Evolutionary conservation across 2,113 vertebrate species (phyloP).

Genomic region (Pteropus alecto): DNA sequence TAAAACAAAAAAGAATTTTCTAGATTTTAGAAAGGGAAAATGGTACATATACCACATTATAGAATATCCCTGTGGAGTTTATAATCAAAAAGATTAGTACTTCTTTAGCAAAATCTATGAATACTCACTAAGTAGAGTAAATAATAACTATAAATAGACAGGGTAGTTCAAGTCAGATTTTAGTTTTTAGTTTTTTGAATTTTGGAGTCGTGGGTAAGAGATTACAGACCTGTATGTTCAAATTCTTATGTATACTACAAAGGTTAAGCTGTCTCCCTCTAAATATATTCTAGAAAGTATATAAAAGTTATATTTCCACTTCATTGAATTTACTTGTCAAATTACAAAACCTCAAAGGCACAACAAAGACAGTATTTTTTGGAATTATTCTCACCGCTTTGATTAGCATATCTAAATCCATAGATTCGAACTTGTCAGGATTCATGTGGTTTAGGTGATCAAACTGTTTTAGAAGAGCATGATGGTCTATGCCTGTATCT

Average conservation of each 20-base stretch:
- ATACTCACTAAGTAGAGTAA: not conserved
- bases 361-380: not conserved
- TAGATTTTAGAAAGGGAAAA: conserved; percentile 18
- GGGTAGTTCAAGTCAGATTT: conserved; percentile 8
- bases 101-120: not conserved
- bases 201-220: not conserved
- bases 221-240: not conserved
- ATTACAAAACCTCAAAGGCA: conserved; percentile 32
- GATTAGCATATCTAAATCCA: conserved; percentile 96
- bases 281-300: not conserved
- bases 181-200: conserved; percentile 16
- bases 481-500: conserved; percentile 91
- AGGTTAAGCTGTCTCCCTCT: not conserved
- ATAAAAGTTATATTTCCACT: not conserved
- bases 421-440: conserved; percentile 96
- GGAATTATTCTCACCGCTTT: conserved; percentile 88
- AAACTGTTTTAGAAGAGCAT: conserved; percentile 95
- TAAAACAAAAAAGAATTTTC: not conserved
- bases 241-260: not conserved
- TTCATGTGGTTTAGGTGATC: conserved; percentile 97
- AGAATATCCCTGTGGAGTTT: not conserved
- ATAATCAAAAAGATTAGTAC: not conserved
- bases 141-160: not conserved
- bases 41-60: not conserved
- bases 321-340: conserved; percentile 26